Base-by-base conservation (phyloP, 2,797 vertebrate genomes). In the Oreochromis grahami region DNA sequence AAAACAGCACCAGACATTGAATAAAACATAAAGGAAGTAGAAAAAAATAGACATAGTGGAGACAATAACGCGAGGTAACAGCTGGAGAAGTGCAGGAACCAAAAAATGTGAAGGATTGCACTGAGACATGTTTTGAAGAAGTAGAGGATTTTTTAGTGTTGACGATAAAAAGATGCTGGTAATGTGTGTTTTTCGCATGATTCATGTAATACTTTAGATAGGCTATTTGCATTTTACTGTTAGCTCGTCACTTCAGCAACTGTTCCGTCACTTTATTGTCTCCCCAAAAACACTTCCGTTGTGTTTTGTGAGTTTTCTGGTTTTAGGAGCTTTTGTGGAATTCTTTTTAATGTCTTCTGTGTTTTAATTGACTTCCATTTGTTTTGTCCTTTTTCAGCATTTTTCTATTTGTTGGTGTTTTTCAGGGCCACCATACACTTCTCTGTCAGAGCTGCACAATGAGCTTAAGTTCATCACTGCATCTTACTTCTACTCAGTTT, bases 401-500 rank as follows among this genome's bases (percentile, higher is more conserved):
- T 9, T 24, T 41, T 41, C 36, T 4, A 24, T 41, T 68, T 38
- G 11, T 7, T 65, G 34, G 60, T 38, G 60, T 14, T 65, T 65
- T 65, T 65, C 11, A 65, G 60, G 19, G 60, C 34, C 60, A 65
- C 60, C 60, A 21, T 3, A 65, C 65, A 70, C 43, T 70, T 43
- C 43, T 13, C 7, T 50, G 24, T 74, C 0, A n/a, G 56, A 15
- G 43, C 50, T 45, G 45, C 34, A 65, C 55, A 82, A 43, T 76
- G 4, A 65, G 5, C 56, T 34, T 63, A 50, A 58, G 48, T 38
- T 88, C 78, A 76, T 88, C 81, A 21, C 45, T 81, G 17, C 41
- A 78, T 50, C 70, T 72, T 19, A 70, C 72, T 70, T 84, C 56
- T 13, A 19, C 55, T 87, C 84, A 81, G 76, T 87, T 86, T 86